phyloP scores from a whole-genome alignment of 2,113 vertebrate genomes.

The Gallinago paraguaiae region DNA sequence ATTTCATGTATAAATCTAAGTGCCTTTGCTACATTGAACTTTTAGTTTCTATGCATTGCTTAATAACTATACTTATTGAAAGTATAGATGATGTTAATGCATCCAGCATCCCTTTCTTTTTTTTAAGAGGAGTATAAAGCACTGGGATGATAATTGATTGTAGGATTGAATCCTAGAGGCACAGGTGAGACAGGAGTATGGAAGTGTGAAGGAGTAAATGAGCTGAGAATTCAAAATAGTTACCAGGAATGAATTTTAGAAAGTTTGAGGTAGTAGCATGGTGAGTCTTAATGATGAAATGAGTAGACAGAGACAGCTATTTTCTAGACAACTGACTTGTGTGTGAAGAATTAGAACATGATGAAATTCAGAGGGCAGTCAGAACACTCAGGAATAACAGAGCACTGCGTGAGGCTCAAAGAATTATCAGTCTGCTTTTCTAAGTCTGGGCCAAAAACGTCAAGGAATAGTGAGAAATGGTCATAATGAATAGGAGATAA shows the following conservation, averaged over 20 bases:
- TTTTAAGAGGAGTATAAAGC: neutral
- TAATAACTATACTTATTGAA: neutral
- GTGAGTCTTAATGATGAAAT: neutral
- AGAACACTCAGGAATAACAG: neutral
- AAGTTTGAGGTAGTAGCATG: neutral
- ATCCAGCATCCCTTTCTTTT: neutral
- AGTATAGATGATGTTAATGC: neutral
- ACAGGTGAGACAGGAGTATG: neutral
- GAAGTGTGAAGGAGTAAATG: neutral
- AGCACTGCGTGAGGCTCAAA: neutral
- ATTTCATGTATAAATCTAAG: neutral
- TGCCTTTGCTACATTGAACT: neutral
- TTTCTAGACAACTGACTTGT: neutral
- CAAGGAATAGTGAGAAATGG: neutral
- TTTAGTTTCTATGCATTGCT: neutral
- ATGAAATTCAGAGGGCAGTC: neutral
- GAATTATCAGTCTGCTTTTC: neutral
- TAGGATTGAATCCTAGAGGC: neutral
- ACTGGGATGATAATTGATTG: neutral
- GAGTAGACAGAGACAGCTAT: neutral
- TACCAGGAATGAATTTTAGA: neutral
- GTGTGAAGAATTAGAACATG: neutral
- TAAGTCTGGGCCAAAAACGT: neutral
- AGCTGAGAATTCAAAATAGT: neutral
- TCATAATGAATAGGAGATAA: neutral